These are phyloP conservation scores for Lophochroa leadbeateri DNA, from an alignment of 2,113 vertebrate genomes.

Conservation along the genomic window DNA sequence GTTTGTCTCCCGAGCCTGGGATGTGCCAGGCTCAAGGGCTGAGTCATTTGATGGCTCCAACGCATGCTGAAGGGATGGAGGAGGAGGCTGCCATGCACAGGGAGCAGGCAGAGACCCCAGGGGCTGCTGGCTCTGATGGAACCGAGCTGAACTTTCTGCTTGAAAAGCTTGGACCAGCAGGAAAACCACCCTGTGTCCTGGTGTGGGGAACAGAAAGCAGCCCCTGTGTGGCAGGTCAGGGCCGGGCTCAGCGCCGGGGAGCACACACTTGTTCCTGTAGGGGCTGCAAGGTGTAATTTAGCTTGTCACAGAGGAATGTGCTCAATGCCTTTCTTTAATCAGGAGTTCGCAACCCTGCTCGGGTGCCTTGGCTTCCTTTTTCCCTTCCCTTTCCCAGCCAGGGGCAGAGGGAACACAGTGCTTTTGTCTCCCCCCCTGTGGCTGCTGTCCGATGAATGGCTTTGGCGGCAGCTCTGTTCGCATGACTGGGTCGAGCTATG, in stretches of 20 bases:
- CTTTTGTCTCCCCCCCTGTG: slow-evolving; percentile 17
- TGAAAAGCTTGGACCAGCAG: slow-evolving; percentile 21
- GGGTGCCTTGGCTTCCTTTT: slow-evolving; percentile 24
- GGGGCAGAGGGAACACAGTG: background rate
- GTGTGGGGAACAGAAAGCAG: background rate
- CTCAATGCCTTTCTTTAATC: slow-evolving; percentile 31
- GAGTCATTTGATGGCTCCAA: background rate
- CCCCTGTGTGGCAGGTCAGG: background rate
- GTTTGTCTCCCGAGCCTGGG: background rate
- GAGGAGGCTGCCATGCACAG: background rate
- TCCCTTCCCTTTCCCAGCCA: background rate
- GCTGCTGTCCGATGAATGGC: slow-evolving; percentile 17
- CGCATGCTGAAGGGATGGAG: background rate
- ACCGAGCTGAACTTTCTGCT: slow-evolving; percentile 50
- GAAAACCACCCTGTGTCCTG: background rate
- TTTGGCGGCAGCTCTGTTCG: slow-evolving; percentile 8
- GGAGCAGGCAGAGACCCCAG: background rate
- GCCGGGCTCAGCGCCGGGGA: background rate
- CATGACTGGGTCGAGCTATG: background rate
- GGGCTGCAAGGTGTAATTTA: slow-evolving; percentile 50
- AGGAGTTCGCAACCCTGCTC: slow-evolving; percentile 12
- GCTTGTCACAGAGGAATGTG: slow-evolving; percentile 63
- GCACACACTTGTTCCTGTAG: background rate
- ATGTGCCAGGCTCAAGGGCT: slow-evolving; percentile 29
- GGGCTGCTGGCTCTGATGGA: background rate